Evolutionary conservation across 2,888 invertebrate species (phyloP).

Genomic region (Agonopterix alstromeriana): DNA sequence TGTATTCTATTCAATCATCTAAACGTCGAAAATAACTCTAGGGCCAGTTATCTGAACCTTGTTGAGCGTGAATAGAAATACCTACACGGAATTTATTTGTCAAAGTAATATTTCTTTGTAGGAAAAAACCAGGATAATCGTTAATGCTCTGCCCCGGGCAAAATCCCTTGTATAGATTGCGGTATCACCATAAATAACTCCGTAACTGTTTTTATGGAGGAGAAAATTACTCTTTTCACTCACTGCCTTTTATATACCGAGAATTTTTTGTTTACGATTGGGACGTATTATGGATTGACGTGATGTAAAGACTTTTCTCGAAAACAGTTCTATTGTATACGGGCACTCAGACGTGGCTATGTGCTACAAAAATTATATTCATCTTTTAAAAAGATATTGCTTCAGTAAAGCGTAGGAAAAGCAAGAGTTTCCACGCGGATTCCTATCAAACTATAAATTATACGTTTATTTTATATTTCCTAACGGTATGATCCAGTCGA

Average conservation of each 20-base stretch:
- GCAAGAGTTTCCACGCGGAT: too few relatives aligned
- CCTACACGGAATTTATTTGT: constrained; percentile 58
- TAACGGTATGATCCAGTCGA: too few relatives aligned
- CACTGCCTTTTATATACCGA: constrained; percentile 59
- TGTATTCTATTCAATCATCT: constrained; percentile 11
- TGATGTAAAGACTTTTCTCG: constrained; percentile 4
- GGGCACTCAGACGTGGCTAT: too few relatives aligned
- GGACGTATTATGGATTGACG: constrained; percentile 18
- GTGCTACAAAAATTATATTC: too few relatives aligned
- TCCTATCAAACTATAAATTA: too few relatives aligned
- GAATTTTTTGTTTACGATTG: constrained; percentile 52
- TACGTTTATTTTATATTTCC: too few relatives aligned
- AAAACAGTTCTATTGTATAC: too few relatives aligned
- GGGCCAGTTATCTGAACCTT: constrained; percentile 13
- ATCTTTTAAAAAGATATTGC: too few relatives aligned
- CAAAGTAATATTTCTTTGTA: constrained; percentile 68
- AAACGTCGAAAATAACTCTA: constrained; percentile 7
- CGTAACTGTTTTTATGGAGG: constrained; percentile 73
- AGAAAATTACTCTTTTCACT: constrained; percentile 64
- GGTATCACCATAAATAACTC: constrained; percentile 73
- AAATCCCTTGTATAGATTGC: constrained; percentile 72
- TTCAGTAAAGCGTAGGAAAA: too few relatives aligned
- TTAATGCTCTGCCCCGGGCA: constrained; percentile 64
- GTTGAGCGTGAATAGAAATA: constrained; percentile 49
- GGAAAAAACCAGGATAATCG: constrained; percentile 62